phyloP scores from a whole-genome alignment of 2,888 invertebrate genomes.

The Tyria jacobaeae region DNA sequence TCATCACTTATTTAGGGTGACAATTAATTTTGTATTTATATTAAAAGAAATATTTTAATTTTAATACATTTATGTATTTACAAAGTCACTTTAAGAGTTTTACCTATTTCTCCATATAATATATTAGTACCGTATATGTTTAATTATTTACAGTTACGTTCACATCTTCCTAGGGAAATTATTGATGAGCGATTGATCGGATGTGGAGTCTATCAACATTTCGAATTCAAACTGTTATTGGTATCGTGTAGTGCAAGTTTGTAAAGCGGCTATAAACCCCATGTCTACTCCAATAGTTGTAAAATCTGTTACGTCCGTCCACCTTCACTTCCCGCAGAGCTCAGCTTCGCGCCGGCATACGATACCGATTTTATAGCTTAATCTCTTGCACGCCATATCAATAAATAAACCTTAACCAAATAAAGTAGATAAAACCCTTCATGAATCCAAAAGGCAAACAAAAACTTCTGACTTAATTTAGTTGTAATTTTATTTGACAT shows the following conservation, averaged over 20 bases:
- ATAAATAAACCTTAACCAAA: conserved; percentile 77
- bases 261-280: conserved; percentile 53
- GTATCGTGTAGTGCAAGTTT: conserved; percentile 56
- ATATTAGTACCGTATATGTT: too few relatives aligned
- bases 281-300: conserved; percentile 73
- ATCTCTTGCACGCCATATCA: conserved; percentile 79
- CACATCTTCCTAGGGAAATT: neutral
- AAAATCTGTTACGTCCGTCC: conserved; percentile 72
- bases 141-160: too few relatives aligned
- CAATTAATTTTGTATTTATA: too few relatives aligned
- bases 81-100: too few relatives aligned
- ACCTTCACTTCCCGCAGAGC: conserved; percentile 75
- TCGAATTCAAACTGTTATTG: conserved; percentile 52
- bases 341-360: conserved; percentile 71
- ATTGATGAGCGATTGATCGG: neutral
- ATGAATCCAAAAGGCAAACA: conserved; percentile 41
- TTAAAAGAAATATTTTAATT: too few relatives aligned
- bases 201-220: conserved; percentile 17
- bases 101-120: too few relatives aligned
- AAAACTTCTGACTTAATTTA: conserved; percentile 39
- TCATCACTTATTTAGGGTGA: too few relatives aligned
- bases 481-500: conserved; percentile 36
- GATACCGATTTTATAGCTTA: conserved; percentile 80
- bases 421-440: conserved; percentile 61
- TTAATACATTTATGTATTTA: too few relatives aligned